phyloP scores from a whole-genome alignment of 1,140 invertebrate genomes.

The Berghia stephanieae region DNA sequence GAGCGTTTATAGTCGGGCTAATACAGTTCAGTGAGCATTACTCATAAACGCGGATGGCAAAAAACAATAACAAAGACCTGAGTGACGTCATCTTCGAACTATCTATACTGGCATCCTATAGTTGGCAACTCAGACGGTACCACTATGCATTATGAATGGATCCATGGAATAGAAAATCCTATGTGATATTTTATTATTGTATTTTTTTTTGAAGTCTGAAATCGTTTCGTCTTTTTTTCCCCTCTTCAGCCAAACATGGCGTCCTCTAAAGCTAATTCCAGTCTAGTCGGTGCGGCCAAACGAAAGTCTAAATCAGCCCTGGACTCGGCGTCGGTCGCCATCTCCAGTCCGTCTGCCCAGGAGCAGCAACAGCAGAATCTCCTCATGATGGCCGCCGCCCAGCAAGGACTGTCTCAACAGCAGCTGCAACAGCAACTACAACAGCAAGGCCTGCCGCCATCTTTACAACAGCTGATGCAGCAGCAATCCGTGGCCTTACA shows the following conservation, averaged over 20 bases:
- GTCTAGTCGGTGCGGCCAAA: slow-evolving; percentile 44
- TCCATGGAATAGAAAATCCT: slow-evolving; percentile 13
- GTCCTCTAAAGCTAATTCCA: slow-evolving; percentile 21
- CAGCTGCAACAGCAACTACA: slow-evolving; percentile 75
- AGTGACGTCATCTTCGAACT: too few relatives aligned
- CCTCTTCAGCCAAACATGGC: slow-evolving; percentile 28
- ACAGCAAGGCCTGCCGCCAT: slow-evolving; percentile 34
- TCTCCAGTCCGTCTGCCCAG: slow-evolving; percentile 25
- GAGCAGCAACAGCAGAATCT: slow-evolving; percentile 44
- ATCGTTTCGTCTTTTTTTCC: neutral
- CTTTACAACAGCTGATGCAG: slow-evolving; percentile 48
- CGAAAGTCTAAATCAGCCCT: slow-evolving; percentile 42
- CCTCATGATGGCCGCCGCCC: slow-evolving; percentile 62
- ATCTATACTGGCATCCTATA: too few relatives aligned
- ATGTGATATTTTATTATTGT: too few relatives aligned
- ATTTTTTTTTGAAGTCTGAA: too few relatives aligned
- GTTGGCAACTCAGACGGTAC: too few relatives aligned
- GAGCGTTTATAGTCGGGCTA: too few relatives aligned
- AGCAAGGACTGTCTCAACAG: slow-evolving; percentile 67
- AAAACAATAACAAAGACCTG: too few relatives aligned
- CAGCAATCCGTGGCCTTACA: slow-evolving; percentile 48
- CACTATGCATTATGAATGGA: neutral
- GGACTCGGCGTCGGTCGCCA: slow-evolving; percentile 32
- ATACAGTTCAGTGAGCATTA: too few relatives aligned
- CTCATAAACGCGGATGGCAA: too few relatives aligned